A percentile compares a stretch with the other conserved stretches of the same genome.
phyloP scores from a whole-genome alignment of 2,888 invertebrate species.

The Cephus pulcher region DNA sequence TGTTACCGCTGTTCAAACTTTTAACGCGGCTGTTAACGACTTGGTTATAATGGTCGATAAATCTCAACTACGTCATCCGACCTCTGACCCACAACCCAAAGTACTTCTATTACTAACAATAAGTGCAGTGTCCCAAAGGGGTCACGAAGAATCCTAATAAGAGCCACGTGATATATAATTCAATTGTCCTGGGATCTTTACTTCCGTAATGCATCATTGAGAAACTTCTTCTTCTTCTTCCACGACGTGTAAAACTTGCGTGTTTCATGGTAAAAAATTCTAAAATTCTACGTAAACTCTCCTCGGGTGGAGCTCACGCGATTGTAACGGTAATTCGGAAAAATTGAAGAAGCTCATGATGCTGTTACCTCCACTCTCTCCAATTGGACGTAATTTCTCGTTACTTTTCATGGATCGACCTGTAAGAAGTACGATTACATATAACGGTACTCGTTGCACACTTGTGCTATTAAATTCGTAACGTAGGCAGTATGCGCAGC shows the following conservation, averaged over 20 bases:
- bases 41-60: neutral
- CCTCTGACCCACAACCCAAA: neutral
- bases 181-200: neutral
- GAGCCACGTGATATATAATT: neutral
- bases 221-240: slow-evolving; percentile 12
- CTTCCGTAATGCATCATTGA: neutral
- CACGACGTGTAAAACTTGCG: neutral
- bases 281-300: neutral
- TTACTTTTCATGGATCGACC: neutral
- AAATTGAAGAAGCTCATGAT: neutral
- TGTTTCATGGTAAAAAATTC: slow-evolving; percentile 1
- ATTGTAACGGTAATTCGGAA: neutral
- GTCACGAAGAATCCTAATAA: neutral
- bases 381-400: neutral
- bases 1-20: neutral
- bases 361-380: neutral
- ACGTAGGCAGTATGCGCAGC: neutral
- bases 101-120: neutral
- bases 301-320: neutral
- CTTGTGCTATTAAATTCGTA: neutral
- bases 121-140: neutral
- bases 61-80: neutral
- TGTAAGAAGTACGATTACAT: neutral
- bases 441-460: neutral
- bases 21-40: neutral